phyloP scores from a whole-genome alignment of 2,113 vertebrate species.

The Tupaia tana region DNA sequence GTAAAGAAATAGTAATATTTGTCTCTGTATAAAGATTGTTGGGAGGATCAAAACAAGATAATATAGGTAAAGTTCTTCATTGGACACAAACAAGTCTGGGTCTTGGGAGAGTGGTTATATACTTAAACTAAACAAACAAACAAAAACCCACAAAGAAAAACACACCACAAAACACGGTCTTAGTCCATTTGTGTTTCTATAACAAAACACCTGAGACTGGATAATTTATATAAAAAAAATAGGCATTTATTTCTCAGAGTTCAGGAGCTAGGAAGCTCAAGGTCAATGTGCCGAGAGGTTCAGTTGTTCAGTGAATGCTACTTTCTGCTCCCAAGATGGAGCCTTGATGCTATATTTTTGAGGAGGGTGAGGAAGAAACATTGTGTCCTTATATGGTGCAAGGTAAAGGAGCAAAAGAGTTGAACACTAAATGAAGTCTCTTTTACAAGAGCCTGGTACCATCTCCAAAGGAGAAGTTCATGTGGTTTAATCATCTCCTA shows the following conservation, averaged over 20 bases:
- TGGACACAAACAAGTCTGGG: too few species aligned
- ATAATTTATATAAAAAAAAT: not conserved
- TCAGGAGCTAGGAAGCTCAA: not conserved
- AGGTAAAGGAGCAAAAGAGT: not conserved
- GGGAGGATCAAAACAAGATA: not conserved
- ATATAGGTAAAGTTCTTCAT: not conserved
- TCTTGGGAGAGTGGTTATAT: too few species aligned
- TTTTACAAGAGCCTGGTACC: not conserved
- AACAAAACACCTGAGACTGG: not conserved
- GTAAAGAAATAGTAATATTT: not conserved
- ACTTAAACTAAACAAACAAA: too few species aligned
- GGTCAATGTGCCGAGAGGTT: too few species aligned
- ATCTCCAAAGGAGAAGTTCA: not conserved
- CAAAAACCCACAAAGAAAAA: too few species aligned
- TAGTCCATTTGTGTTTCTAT: not conserved
- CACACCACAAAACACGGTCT: not conserved
- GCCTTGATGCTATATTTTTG: not conserved
- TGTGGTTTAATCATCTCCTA: not conserved
- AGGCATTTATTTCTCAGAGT: not conserved
- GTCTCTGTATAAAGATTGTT: not conserved
- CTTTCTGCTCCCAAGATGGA: not conserved
- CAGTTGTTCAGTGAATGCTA: not conserved
- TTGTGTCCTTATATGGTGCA: not conserved
- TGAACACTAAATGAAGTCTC: not conserved
- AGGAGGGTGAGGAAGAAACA: not conserved